Base-by-base conservation (phyloP, 1,140 invertebrate species). In the Trissolcus basalis region DNA sequence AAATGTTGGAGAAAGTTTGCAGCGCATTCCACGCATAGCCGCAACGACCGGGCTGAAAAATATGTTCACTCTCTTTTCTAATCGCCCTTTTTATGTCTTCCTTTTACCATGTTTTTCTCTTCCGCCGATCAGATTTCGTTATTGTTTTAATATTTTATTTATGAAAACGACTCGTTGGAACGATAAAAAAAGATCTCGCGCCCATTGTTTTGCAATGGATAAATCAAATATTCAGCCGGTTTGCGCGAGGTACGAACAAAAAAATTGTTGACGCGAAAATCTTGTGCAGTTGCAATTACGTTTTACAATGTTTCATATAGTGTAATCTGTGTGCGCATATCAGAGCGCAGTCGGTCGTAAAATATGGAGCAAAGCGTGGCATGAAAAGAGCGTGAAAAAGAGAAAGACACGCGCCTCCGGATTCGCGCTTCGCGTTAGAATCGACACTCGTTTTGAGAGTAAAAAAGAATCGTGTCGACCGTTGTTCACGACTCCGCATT, bases 331-430 rank as follows among this genome's bases (percentile, higher is more conserved):
- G 56, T 27, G 49, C 67, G 44, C 54, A 59, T 32, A 59, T 59
- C 54, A 16, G 56, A 39, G 56, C 8, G 61, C 61, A 67, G 70
- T 73, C 50, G 55, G 44, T 61, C 56, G 70, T 67, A 73, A 73
- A 73, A 73, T 73, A 67, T 67, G n/a, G 70, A 67, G 56, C 70
- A 73, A 67, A 67, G 10, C 50, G 61, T 50, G 49, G 13, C 16
- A 67, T 16, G 70, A 73, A 73, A 61, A 73, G 70, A 73, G 70
- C 70, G 70, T 73, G 70, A 67, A 73, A 72, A 73, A 67, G 70
- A 73, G 68, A 71, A 71, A 71, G 68, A 71, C 43, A 53, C 45
- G 39, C 45, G 47, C 44, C 43, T 16, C 27, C n/a, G 33, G 35
- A 32, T 14, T 39, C 7, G 43, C 50, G 47, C 19, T 53, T 68